Evolutionary conservation across 92 coral and sea anemone species (phyloP).

Genomic region (Bergia puertoricense): DNA sequence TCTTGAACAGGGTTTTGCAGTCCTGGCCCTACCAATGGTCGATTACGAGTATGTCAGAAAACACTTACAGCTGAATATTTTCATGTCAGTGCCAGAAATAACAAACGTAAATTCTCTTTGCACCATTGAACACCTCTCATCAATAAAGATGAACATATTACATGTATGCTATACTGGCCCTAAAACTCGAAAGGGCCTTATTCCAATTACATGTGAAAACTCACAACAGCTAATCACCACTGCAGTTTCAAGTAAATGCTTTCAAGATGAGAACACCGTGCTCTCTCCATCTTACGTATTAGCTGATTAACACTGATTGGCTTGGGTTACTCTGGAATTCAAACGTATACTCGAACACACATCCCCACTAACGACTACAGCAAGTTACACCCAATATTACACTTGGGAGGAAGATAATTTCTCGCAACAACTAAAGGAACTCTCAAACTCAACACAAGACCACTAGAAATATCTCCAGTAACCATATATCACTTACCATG

Average conservation of each 20-base stretch:
- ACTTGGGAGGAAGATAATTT: slow-evolving; percentile 31
- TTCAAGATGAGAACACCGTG: not conserved
- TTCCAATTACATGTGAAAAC: too few species aligned
- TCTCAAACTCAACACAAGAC: slow-evolving; percentile 24
- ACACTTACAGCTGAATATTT: not conserved
- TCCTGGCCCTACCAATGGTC: not conserved
- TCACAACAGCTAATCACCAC: too few species aligned
- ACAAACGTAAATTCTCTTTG: not conserved
- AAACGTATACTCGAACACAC: not conserved
- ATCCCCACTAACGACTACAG: not conserved
- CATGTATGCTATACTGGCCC: too few species aligned
- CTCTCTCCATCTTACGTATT: slow-evolving; percentile 1
- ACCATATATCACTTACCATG: slow-evolving; percentile 35
- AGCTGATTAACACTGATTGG: not conserved
- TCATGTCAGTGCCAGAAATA: slow-evolving; percentile 3
- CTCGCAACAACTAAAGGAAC: slow-evolving; percentile 26
- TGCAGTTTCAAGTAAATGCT: not conserved
- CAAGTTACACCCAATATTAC: not conserved
- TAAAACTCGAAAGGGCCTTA: too few species aligned
- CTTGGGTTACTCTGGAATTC: not conserved
- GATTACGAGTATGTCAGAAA: not conserved
- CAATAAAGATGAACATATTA: too few species aligned
- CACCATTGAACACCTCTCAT: slow-evolving; percentile 3
- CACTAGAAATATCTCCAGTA: slow-evolving; percentile 16
- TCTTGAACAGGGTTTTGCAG: slow-evolving; percentile 40